phyloP scores from a whole-genome alignment of 2,888 invertebrate species.

The Physocephala rufipes region DNA sequence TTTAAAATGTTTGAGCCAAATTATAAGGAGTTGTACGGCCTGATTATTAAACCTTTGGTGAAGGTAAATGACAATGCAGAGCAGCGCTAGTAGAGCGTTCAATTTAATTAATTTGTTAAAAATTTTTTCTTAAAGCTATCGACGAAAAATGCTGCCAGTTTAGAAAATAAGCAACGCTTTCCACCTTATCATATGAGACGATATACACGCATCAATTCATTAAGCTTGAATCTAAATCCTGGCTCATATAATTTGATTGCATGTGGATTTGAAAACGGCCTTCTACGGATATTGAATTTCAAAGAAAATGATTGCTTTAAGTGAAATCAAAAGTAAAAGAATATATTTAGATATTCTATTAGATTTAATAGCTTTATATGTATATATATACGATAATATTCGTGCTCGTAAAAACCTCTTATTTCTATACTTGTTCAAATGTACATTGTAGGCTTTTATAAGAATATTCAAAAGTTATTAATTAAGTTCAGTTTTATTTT shows the following conservation, averaged over 20 bases:
- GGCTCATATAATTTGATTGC: slow-evolving; percentile 52
- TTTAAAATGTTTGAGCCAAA: slow-evolving; percentile 45
- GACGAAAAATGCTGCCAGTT: slow-evolving; percentile 28
- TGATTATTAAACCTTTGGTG: slow-evolving; percentile 51
- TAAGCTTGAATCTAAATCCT: slow-evolving; percentile 59
- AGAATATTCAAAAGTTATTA: too few species aligned
- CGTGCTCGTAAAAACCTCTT: too few species aligned
- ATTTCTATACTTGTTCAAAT: too few species aligned
- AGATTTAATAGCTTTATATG: too few species aligned
- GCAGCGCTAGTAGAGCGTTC: neutral
- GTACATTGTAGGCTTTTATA: too few species aligned
- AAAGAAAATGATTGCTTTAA: slow-evolving; percentile 24
- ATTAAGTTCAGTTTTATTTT: too few species aligned
- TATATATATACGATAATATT: too few species aligned
- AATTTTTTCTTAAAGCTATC: slow-evolving; percentile 16
- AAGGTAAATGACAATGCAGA: too few species aligned
- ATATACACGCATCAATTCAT: slow-evolving; percentile 54
- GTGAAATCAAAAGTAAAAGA: neutral
- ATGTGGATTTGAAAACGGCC: slow-evolving; percentile 61
- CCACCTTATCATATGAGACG: slow-evolving; percentile 47
- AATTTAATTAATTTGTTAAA: neutral
- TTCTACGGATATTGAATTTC: slow-evolving; percentile 55
- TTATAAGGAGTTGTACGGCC: slow-evolving; percentile 56
- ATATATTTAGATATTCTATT: neutral
- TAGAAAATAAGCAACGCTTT: slow-evolving; percentile 44